phyloP scores from a whole-genome alignment of 2,888 invertebrate genomes.

The Campaea margaritaria region DNA sequence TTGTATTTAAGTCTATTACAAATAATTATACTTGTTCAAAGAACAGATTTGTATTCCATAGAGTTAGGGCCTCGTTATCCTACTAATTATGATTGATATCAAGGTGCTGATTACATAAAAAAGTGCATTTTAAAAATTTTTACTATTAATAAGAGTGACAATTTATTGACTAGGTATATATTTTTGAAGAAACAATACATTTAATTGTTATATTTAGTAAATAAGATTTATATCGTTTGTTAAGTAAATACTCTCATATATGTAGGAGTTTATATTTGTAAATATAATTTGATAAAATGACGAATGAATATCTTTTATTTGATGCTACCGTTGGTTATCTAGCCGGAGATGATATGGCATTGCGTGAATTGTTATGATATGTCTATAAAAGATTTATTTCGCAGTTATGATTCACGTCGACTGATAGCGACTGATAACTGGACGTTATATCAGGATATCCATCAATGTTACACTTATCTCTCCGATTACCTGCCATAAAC shows the following conservation, averaged over 20 bases:
- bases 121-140: constrained; percentile 3
- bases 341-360: neutral
- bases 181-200: constrained; percentile 18
- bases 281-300: constrained; percentile 16
- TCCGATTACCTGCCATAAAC: too few species aligned
- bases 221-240: constrained; percentile 21
- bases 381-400: too few species aligned
- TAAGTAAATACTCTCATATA: constrained; percentile 26
- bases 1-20: neutral
- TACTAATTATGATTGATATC: neutral
- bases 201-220: constrained; percentile 8
- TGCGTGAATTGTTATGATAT: neutral
- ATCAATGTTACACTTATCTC: too few species aligned
- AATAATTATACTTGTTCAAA: neutral
- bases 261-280: constrained; percentile 20
- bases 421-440: constrained; percentile 13
- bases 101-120: neutral
- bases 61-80: neutral
- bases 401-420: neutral
- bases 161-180: neutral
- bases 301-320: neutral
- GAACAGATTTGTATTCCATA: neutral
- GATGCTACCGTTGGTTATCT: neutral
- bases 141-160: neutral
- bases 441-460: neutral